phyloP scores from a whole-genome alignment of 1,140 invertebrate species.

The Limonius californicus region DNA sequence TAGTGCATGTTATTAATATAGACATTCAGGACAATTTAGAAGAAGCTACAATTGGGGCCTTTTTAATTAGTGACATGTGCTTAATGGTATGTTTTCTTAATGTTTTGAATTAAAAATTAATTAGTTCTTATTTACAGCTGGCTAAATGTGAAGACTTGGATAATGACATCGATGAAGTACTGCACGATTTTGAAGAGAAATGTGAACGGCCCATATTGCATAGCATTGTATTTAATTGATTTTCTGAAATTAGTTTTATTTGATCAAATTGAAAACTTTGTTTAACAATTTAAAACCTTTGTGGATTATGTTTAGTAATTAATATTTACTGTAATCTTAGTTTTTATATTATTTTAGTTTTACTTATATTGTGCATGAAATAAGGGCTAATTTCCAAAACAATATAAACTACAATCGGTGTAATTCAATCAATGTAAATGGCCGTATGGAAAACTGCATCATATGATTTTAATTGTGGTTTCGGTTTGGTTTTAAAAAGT shows the following conservation, averaged over 20 bases:
- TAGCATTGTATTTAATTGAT: conserved; percentile 90
- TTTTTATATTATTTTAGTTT: too few species aligned
- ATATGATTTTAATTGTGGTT: too few species aligned
- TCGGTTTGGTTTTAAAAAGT: too few species aligned
- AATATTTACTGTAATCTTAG: not conserved
- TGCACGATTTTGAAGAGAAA: conserved; percentile 93
- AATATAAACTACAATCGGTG: too few species aligned
- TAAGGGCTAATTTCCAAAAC: too few species aligned
- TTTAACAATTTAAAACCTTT: too few species aligned
- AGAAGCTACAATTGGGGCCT: conserved; percentile 99
- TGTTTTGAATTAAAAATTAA: not conserved
- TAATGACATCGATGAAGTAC: conserved; percentile 96
- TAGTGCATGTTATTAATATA: conserved; percentile 96
- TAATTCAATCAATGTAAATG: too few species aligned
- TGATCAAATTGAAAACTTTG: not conserved
- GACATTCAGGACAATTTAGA: conserved; percentile 99
- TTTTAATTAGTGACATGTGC: conserved; percentile 94
- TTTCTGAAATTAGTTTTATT: not conserved
- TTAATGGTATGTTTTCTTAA: conserved; percentile 68
- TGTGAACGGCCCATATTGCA: conserved; percentile 85
- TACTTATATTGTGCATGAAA: too few species aligned
- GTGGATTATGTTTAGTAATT: not conserved
- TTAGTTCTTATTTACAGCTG: conserved; percentile 61
- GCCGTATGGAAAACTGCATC: too few species aligned
- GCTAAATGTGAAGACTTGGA: conserved; percentile 90